These are phyloP conservation scores for Lepus oiostolus DNA, from an alignment of 2,797 vertebrate species.

Conservation along the genomic window DNA sequence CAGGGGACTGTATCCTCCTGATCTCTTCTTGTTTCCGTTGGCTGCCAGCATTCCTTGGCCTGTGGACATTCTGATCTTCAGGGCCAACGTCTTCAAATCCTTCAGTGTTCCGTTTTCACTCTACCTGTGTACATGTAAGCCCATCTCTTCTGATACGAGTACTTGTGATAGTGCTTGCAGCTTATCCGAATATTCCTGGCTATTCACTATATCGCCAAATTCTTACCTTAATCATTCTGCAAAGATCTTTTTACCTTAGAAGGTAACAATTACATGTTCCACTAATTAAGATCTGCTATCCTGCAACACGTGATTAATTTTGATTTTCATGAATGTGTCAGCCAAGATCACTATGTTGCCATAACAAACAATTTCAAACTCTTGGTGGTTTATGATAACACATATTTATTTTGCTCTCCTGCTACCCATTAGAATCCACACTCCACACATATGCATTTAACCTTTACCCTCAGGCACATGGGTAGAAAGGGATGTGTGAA, in stretches of 20 bases:
- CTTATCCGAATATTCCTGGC: not conserved
- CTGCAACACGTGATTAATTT: not conserved
- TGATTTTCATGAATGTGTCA: not conserved
- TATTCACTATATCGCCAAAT: not conserved
- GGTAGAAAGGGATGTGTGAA: not conserved
- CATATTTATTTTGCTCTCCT: not conserved
- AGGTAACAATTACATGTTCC: not conserved
- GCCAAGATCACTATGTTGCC: not conserved
- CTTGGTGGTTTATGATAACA: not conserved
- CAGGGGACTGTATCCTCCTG: rapidly evolving
- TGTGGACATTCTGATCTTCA: not conserved
- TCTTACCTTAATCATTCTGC: not conserved
- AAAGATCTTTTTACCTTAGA: not conserved
- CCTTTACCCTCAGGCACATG: not conserved
- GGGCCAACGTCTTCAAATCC: not conserved
- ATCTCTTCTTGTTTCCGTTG: not conserved
- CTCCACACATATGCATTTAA: not conserved
- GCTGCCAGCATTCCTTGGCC: not conserved
- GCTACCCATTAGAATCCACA: not conserved
- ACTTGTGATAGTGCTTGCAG: not conserved
- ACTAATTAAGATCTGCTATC: not conserved
- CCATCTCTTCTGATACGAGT: not conserved
- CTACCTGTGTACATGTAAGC: not conserved
- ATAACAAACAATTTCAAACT: not conserved
- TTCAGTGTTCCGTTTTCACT: not conserved